phyloP scores from a whole-genome alignment of 2,113 vertebrate genomes.

The Petaurus breviceps region DNA sequence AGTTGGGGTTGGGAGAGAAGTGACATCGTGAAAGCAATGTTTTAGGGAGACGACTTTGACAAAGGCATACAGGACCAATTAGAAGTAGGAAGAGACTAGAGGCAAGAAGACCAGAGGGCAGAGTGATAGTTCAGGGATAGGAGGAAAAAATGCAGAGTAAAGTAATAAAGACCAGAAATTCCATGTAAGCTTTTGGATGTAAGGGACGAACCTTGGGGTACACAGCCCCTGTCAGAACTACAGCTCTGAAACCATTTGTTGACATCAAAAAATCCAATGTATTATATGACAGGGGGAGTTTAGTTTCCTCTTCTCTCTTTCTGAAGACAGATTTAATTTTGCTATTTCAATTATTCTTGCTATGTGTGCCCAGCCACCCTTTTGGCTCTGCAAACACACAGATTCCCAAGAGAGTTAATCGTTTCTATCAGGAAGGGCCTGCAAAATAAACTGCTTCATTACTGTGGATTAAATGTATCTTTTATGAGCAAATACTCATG shows the following conservation, averaged over 20 bases:
- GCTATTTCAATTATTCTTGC: neutral
- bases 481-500: constrained; percentile 3
- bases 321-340: neutral
- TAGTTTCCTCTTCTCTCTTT: constrained; percentile 1
- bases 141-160: neutral
- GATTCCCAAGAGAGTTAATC: neutral
- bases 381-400: rapidly evolving
- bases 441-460: neutral
- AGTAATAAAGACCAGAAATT: neutral
- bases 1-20: neutral
- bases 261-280: constrained; percentile 10
- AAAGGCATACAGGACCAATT: neutral
- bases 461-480: neutral
- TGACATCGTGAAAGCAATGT: neutral
- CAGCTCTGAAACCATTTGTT: neutral
- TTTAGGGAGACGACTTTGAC: neutral
- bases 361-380: neutral
- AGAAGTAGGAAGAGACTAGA: neutral
- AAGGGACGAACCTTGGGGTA: neutral
- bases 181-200: neutral
- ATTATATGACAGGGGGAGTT: neutral
- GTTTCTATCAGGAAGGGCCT: neutral
- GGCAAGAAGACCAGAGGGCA: neutral
- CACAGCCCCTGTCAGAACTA: neutral
- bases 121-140: neutral